A percentile compares a stretch with the other conserved stretches of the same genome.
Conservation (phyloP, 2,888 invertebrate species). For the Acanthosoma haemorrhoidale region DNA sequence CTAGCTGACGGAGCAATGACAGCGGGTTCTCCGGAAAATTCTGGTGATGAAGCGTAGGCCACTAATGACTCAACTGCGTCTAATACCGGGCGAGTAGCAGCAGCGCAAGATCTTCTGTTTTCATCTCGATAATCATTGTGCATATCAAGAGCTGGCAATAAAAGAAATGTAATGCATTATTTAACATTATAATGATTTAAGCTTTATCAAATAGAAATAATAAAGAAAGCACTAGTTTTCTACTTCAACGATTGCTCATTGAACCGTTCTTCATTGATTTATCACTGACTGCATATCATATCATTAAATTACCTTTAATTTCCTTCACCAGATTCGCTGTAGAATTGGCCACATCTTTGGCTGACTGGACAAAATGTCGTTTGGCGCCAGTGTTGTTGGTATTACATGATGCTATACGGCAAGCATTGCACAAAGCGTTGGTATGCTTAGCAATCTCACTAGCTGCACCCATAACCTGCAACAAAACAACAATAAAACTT, state of each 20-base stretch:
- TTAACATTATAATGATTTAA: background rate
- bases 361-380: conserved; percentile 93
- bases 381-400: conserved; percentile 88
- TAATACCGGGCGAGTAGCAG: conserved; percentile 76
- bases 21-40: conserved; percentile 89
- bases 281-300: background rate
- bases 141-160: conserved; percentile 45
- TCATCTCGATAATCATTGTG: conserved; percentile 65
- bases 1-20: conserved; percentile 80
- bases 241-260: background rate
- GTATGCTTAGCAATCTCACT: conserved; percentile 95
- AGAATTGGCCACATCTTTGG: conserved; percentile 94
- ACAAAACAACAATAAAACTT: too few relatives aligned
- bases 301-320: conserved; percentile 62
- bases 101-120: conserved; percentile 65
- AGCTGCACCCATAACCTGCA: conserved; percentile 77
- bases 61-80: conserved; percentile 89
- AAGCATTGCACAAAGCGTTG: conserved; percentile 89
- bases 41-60: conserved; percentile 87
- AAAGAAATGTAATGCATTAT: background rate
- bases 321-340: conserved; percentile 91
- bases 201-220: too few relatives aligned
- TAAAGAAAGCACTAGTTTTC: too few relatives aligned
- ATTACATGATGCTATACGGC: conserved; percentile 85
- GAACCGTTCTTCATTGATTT: background rate